These are phyloP conservation scores for Leptopilina boulardi DNA, from an alignment of 1,140 invertebrate genomes.

Conservation along the genomic window DNA sequence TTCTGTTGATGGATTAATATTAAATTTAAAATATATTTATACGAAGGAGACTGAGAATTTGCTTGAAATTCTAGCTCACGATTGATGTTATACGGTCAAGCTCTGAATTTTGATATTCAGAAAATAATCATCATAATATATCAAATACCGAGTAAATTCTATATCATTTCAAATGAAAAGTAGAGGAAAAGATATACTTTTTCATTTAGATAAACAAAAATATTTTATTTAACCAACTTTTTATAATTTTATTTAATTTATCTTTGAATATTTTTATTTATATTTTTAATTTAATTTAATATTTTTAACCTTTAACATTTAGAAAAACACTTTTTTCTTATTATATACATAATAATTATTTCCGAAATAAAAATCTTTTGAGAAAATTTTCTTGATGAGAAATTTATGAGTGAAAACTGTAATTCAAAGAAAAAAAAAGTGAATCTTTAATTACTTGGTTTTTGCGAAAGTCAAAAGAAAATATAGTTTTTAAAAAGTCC, in stretches of 20 bases:
- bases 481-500: background rate
- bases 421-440: background rate
- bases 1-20: background rate
- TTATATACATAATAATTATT: too few species aligned
- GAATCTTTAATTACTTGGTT: slow-evolving; percentile 10
- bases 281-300: too few species aligned
- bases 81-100: background rate
- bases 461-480: slow-evolving; percentile 1
- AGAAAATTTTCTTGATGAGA: background rate
- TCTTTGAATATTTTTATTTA: too few species aligned
- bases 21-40: too few species aligned
- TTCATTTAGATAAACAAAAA: too few species aligned
- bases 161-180: background rate
- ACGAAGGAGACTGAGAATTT: background rate
- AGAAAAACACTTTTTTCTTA: too few species aligned
- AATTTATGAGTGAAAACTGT: background rate
- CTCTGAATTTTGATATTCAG: slow-evolving; percentile 1
- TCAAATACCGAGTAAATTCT: background rate
- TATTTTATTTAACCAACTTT: too few species aligned
- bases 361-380: background rate
- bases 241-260: too few species aligned
- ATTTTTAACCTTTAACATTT: too few species aligned
- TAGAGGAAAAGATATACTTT: too few species aligned
- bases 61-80: background rate
- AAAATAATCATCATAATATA: background rate